Conservation (phyloP, 2,888 invertebrate species). For the Trisateles emortualis region DNA sequence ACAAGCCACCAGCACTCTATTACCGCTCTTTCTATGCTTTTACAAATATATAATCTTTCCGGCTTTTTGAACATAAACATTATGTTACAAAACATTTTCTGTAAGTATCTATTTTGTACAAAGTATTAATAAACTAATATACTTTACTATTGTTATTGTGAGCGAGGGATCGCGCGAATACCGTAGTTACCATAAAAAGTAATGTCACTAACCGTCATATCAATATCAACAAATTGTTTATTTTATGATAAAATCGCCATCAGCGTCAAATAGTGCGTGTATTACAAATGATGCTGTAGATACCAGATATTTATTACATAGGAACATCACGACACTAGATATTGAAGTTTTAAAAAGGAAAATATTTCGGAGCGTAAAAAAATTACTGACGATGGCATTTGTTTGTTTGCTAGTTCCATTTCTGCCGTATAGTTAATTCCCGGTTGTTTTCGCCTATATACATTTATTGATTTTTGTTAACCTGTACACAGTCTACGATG, state of each 20-base stretch:
- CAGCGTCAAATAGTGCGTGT: conserved; percentile 40
- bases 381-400: too few species aligned
- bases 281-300: conserved; percentile 40
- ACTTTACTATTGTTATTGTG: conserved; percentile 52
- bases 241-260: conserved; percentile 52
- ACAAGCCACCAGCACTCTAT: too few species aligned
- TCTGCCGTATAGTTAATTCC: too few species aligned
- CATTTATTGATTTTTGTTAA: too few species aligned
- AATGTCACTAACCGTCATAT: conserved; percentile 56
- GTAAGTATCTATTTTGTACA: conserved; percentile 9
- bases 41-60: too few species aligned
- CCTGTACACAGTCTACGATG: too few species aligned
- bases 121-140: conserved; percentile 37
- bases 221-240: conserved; percentile 59
- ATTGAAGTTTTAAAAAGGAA: not conserved
- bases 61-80: not conserved
- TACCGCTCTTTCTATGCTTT: too few species aligned
- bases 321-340: not conserved
- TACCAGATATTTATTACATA: conserved; percentile 24
- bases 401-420: too few species aligned
- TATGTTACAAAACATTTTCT: conserved; percentile 1
- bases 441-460: too few species aligned
- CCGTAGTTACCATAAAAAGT: conserved; percentile 65
- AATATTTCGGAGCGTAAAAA: too few species aligned
- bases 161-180: conserved; percentile 53